A percentile compares a stretch with the other conserved stretches of the same genome.
These are phyloP conservation scores for Zygothrica quintamaculata DNA, from an alignment of 2,888 invertebrate genomes.

Conservation along the genomic window DNA sequence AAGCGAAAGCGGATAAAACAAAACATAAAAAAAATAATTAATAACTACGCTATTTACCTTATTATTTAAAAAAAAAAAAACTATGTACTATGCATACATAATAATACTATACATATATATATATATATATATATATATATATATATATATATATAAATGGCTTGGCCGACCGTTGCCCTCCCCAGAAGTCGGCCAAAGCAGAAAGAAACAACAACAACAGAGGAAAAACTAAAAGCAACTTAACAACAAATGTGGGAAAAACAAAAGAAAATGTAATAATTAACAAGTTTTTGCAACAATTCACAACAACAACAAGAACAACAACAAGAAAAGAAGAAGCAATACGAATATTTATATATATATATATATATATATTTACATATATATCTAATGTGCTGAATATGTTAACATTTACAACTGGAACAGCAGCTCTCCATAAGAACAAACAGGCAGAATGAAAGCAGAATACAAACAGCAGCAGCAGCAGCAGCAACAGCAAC, in stretches of 20 bases:
- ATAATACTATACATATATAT: conserved; percentile 29
- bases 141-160: conserved; percentile 9
- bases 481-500: too few species aligned
- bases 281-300: conserved; percentile 14
- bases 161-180: conserved; percentile 29
- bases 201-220: conserved; percentile 11
- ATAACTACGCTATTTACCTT: conserved; percentile 51
- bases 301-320: too few species aligned
- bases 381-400: conserved; percentile 4
- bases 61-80: conserved; percentile 44
- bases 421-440: too few species aligned
- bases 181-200: conserved; percentile 29
- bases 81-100: conserved; percentile 55
- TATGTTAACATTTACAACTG: conserved; percentile 12
- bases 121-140: too few species aligned
- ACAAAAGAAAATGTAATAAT: conserved; percentile 16
- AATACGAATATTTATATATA: conserved; percentile 10
- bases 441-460: too few species aligned
- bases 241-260: conserved; percentile 31
- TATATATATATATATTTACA: conserved; percentile 12
- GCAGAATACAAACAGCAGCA: too few species aligned
- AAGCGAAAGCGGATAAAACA: conserved; percentile 16
- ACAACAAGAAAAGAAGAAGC: too few species aligned
- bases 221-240: conserved; percentile 26
- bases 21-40: conserved; percentile 40